Base-by-base conservation (phyloP, 92 coral and sea anemone species). In the Chrysogorgia sp. region DNA sequence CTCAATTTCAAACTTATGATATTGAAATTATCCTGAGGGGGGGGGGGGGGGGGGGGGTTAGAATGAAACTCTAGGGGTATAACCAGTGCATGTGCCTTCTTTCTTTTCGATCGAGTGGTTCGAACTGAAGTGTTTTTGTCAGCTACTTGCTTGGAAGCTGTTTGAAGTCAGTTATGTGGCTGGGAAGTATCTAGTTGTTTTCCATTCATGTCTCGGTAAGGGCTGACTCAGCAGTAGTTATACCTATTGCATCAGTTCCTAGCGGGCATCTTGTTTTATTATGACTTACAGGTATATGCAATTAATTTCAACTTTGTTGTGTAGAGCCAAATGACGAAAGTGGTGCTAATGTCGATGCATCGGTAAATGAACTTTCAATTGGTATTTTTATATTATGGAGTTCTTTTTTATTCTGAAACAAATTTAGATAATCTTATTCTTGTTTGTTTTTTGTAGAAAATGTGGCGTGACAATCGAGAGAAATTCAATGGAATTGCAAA, bases 341-440 rank as follows among this genome's bases (percentile, higher is more conserved):
- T 89, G 97, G 97, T 10, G 97, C 96, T 40, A 93, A 93, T 85
- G 97, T 93, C 20, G 97, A 91, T 87, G 96, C 97, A 22, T 93
- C 96, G 15, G 96, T 47, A 47, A 47, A 15, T 47, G 7, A 6
- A 7, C 15, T 47, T 47, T 47, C 2, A n/a, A n/a, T n/a, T n/a
- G n/a, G n/a, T n/a, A n/a, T n/a, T n/a, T n/a, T n/a, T n/a, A n/a
- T n/a, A n/a, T n/a, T n/a, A n/a, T n/a, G n/a, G n/a, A n/a, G n/a
- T n/a, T n/a, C n/a, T n/a, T n/a, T n/a, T n/a, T n/a, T n/a, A n/a
- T n/a, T n/a, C n/a, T n/a, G n/a, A n/a, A n/a, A n/a, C n/a, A 1
- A 58, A 58, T 15, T 20, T 12, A 19, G 23, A 58, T 21, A 48
- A 21, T 34, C 24, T 13, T 84, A 32, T 49, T 65, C 56, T 64